phyloP scores from a whole-genome alignment of 2,113 vertebrate genomes.

The Todiramphus chloris region DNA sequence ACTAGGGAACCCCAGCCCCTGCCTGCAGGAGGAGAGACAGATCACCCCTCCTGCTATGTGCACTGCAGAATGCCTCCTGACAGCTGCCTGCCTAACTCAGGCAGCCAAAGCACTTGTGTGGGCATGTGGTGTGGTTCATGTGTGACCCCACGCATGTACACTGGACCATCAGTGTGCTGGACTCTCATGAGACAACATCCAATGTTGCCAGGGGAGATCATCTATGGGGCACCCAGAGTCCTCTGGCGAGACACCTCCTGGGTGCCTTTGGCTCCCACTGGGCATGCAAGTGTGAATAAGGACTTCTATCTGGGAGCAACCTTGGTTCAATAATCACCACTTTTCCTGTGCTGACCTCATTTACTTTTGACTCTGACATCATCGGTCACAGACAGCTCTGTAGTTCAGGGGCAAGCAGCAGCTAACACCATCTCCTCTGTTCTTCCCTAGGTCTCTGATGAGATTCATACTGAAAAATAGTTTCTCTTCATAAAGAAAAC shows the following conservation, averaged over 20 bases:
- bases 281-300: not conserved
- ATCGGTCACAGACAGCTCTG: not conserved
- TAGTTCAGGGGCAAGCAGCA: not conserved
- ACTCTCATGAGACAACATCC: rapidly evolving
- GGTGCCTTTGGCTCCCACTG: not conserved
- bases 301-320: not conserved
- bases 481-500: not conserved
- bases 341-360: not conserved
- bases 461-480: not conserved
- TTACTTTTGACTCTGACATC: not conserved
- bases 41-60: rapidly evolving
- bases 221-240: not conserved
- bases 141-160: not conserved
- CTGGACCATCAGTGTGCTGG: rapidly evolving
- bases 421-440: not conserved
- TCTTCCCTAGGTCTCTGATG: not conserved
- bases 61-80: rapidly evolving
- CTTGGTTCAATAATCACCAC: not conserved
- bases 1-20: not conserved
- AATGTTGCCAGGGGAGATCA: rapidly evolving
- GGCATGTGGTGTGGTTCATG: not conserved
- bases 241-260: not conserved
- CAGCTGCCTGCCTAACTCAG: not conserved
- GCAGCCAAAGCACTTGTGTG: not conserved
- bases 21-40: not conserved